Base-by-base conservation (phyloP, 64 coral and sea anemone genomes). In the Pachyseris speciosa region DNA sequence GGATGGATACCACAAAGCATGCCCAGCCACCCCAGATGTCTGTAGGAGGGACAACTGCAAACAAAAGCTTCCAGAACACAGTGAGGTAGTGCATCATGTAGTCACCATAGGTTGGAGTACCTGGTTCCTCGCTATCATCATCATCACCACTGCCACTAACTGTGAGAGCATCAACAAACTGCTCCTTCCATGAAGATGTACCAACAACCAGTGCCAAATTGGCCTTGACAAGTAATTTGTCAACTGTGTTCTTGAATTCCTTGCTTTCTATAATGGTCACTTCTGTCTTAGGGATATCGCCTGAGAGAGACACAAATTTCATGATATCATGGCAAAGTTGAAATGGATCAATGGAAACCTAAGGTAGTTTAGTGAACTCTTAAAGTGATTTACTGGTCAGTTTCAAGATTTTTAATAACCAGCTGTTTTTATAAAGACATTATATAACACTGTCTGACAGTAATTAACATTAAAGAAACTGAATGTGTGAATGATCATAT, bases 81-180 rank as follows among this genome's bases (percentile, higher is more conserved):
- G 97, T 99, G 9, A 99, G 67, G 67, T 95, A 99, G 86, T 99
- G 97, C 96, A 98, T 98, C 89, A 98, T 94, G 85, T 98, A 98
- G 85, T 98, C 96, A 7, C 96, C 96, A 79, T 80, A 98, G 16
- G 92, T 92, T 28, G 96, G 96, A 7, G 93, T 90, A 1, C 89
- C 85, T 49, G 69, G 96, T 57, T 98, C 96, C 22, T 86, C 91
- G 40, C 87, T 83, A 41, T 89, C 85, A 32, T 95, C 83, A 73
- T 93, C 87, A 33, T 95, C 97, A 41, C 45, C 94, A 77, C 94
- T 95, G 20, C 93, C 97, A 63, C 97, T 92, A 0, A 99, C 97
- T 34, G 97, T 99, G 44, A 99, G 83, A 27, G 97, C 97, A 83
- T 99, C 97, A 44, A 74, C 72, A 86, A 99, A 99, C 86, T 99